These are phyloP conservation scores for Zygothrica quintamaculata DNA, from an alignment of 2,888 invertebrate species.

Conservation along the genomic window DNA sequence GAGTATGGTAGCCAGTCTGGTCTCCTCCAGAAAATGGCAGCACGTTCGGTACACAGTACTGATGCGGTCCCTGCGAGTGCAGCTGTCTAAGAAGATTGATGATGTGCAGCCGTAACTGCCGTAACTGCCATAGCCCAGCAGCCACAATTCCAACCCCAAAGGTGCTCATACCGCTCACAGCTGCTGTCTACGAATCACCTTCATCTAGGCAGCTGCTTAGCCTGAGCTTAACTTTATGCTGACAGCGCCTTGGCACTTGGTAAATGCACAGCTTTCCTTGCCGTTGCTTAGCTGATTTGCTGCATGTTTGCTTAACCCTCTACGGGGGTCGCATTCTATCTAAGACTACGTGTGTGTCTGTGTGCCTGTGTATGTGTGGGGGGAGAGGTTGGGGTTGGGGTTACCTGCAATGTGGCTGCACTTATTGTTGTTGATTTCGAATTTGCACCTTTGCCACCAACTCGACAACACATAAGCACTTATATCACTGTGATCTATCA, in stretches of 20 bases:
- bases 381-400: not conserved
- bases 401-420: conserved; percentile 34
- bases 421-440: conserved; percentile 54
- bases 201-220: conserved; percentile 59
- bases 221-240: conserved; percentile 74
- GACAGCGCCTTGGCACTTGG: conserved; percentile 74
- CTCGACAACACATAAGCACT: conserved; percentile 1
- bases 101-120: conserved; percentile 50
- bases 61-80: conserved; percentile 57
- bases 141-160: conserved; percentile 44
- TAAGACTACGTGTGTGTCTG: not conserved
- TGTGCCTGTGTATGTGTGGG: not conserved
- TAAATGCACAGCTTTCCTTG: conserved; percentile 57
- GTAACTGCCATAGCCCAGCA: no score
- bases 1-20: not conserved
- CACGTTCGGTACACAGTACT: conserved; percentile 70
- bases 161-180: conserved; percentile 18
- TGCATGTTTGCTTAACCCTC: conserved; percentile 53
- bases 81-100: conserved; percentile 77
- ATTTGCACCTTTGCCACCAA: conserved; percentile 47
- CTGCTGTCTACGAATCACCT: conserved; percentile 5
- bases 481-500: conserved; percentile 9
- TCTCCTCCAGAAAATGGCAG: conserved; percentile 61
- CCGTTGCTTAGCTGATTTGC: conserved; percentile 67
- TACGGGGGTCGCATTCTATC: not conserved